A percentile compares a stretch with the other conserved stretches of the same genome.
These are phyloP conservation scores for Isurus oxyrinchus DNA, from an alignment of 2,113 vertebrate genomes.

Conservation along the genomic window DNA sequence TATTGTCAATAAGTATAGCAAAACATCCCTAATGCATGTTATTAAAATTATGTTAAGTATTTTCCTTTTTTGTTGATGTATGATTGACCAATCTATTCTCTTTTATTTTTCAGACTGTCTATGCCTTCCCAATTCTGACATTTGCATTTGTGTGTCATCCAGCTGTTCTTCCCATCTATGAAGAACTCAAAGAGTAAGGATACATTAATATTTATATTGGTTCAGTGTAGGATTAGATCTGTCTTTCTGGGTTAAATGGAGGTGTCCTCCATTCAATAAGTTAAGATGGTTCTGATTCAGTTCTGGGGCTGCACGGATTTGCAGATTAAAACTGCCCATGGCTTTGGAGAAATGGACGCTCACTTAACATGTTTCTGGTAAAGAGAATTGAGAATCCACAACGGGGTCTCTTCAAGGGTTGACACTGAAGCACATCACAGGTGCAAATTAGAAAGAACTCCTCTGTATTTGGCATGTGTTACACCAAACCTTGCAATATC, in stretches of 20 bases:
- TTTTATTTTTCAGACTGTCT: slow-evolving; percentile 77
- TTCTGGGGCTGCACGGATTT: neutral
- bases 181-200: slow-evolving; percentile 87
- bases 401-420: neutral
- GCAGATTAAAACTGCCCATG: neutral
- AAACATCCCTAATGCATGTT: neutral
- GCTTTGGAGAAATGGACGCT: neutral
- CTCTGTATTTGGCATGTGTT: neutral
- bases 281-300: neutral
- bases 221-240: neutral
- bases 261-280: neutral
- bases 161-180: slow-evolving; percentile 91
- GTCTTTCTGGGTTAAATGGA: neutral
- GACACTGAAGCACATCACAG: neutral
- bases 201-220: neutral
- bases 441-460: neutral
- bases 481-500: neutral
- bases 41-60: neutral
- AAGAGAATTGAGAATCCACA: neutral
- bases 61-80: neutral
- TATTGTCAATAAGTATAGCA: neutral
- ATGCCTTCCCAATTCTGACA: slow-evolving; percentile 87
- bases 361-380: neutral
- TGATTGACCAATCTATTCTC: slow-evolving; percentile 5
- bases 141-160: slow-evolving; percentile 98